Base-by-base conservation (phyloP, 2,113 vertebrate genomes). In the Ceuthmochares aereus region DNA sequence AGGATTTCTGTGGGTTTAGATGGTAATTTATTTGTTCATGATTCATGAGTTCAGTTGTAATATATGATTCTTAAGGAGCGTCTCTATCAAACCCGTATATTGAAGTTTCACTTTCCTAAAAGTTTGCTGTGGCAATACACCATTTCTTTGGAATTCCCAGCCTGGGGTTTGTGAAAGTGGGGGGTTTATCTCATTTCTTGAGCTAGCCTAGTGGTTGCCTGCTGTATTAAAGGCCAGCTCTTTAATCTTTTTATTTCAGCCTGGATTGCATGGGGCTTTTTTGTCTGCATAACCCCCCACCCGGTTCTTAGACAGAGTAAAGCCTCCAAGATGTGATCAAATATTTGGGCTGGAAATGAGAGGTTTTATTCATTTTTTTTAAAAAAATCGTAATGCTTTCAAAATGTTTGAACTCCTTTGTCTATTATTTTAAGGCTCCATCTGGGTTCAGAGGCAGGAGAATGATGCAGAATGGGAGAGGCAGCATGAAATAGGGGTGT, bases 51-150 rank as follows among this genome's bases (percentile, higher is more conserved):
- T 74, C 30, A 8, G 12, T 69, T 83, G 7, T 32, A 34, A 73
- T 13, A 2, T n/a, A 27, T 63, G n/a, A 7, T 70, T n/a, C 55
- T 87, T 63, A 30, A 73, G 23, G 15, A 20, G 27, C 75, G 14
- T 63, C 42, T 87, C 87, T 58, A 51, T 19, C 36, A 40, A 69
- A 45, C 25, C 49, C 56, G 2, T 23, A 3, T 29, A 56, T 10
- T 9, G 19, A 62, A 69, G 14, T 40, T 70, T 67, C 32, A 3
- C 30, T 69, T 80, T 67, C 81, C 13, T 86, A 54, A 36, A 55
- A 8, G 3, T 12, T 0, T 10, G 19, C 34, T 32, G 12, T 1
- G 4, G 37, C 19, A 75, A 19, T 7, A 7, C 2, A 17, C 3
- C 0, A 1, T 17, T 29, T 47, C 25, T 70, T 55, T 42, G 25